A percentile compares a stretch with the other conserved stretches of the same genome.
phyloP scores from a whole-genome alignment of 2,888 invertebrate genomes.

The Tinea pellionella region DNA sequence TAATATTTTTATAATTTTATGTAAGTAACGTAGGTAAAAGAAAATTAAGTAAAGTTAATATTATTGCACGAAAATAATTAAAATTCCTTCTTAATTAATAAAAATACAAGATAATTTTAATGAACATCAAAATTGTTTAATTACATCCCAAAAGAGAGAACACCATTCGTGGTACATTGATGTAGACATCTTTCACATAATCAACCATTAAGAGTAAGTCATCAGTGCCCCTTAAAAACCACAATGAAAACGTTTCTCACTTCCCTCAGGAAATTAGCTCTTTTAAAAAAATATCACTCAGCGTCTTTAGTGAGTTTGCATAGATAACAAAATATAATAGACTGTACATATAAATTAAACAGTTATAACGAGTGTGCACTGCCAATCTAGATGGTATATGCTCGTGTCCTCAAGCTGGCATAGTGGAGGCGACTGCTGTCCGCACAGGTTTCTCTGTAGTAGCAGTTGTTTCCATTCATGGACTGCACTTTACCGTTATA shows the following conservation, averaged over 20 bases:
- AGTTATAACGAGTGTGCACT: no score
- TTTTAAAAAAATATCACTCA: slow-evolving; percentile 15
- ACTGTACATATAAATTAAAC: no score
- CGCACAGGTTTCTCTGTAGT: no score
- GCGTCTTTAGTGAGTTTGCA: not conserved
- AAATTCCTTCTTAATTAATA: not conserved
- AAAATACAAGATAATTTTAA: not conserved
- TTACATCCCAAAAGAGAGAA: slow-evolving; percentile 43
- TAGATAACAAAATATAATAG: not conserved
- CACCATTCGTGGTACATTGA: not conserved
- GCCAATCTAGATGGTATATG: no score
- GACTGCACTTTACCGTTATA: no score
- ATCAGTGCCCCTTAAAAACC: slow-evolving; percentile 1
- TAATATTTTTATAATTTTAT: not conserved
- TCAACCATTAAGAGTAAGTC: slow-evolving; percentile 31
- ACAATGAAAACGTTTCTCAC: slow-evolving; percentile 7
- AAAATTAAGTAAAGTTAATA: no score
- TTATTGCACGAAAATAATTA: not conserved
- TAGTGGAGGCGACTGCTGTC: no score
- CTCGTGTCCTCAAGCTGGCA: no score
- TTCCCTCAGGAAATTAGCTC: slow-evolving; percentile 40
- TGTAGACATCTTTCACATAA: slow-evolving; percentile 26
- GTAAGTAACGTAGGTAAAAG: no score
- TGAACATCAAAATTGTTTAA: slow-evolving; percentile 50
- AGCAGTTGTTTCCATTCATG: no score